Evolutionary conservation across 23 tunicate species (phyloP), one percentile per base, ranked within the genome.

Genomic region (Styela plicata): DNA sequence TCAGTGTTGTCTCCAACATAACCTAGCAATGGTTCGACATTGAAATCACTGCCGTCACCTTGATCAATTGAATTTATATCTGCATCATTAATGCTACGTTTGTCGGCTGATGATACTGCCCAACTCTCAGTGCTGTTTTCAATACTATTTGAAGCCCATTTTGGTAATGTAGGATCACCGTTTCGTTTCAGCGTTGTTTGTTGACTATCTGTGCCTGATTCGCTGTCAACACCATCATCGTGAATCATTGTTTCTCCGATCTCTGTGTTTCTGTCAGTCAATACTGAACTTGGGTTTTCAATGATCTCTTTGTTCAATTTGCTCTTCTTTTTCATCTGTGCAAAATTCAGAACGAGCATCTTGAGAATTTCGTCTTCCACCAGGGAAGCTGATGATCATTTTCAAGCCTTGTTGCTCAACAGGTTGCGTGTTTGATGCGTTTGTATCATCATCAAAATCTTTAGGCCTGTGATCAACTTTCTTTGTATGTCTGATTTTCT

Each of bases 81-180:
- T 18, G 13, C 71, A 24, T 67, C 31, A 22, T 27, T 13, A 25
- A 25, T 67, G 16, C 18, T 25, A 18, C 21, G 71, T 25, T 29
- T 67, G 71, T 67, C 32, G 16, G 32, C 24, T 67, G 71, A 22
- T 18, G 71, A 19, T 0, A 29, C 31, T 17, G 16, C 32, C 71
- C 71, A 67, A 29, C 71, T 25, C 30, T 67, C 71, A 27, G 31
- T 29, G 31, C 71, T 67, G 63, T 31, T 36, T 30, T 33, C 78
- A 1, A 36, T 53, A 52, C 74, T 44, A 26, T 33, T 28, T 24
- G 80, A 24, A 2, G 34, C 73, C 92, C 92, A 88, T 10, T 70
- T 82, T 18, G 89, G 80, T 24, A 82, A 69, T 33, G 96, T 82
- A 3, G 96, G 89, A 69, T 90, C 87, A 3, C 83, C 83, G 34